These are phyloP conservation scores for Grallaria varia DNA, from an alignment of 2,113 vertebrate species.

Conservation along the genomic window DNA sequence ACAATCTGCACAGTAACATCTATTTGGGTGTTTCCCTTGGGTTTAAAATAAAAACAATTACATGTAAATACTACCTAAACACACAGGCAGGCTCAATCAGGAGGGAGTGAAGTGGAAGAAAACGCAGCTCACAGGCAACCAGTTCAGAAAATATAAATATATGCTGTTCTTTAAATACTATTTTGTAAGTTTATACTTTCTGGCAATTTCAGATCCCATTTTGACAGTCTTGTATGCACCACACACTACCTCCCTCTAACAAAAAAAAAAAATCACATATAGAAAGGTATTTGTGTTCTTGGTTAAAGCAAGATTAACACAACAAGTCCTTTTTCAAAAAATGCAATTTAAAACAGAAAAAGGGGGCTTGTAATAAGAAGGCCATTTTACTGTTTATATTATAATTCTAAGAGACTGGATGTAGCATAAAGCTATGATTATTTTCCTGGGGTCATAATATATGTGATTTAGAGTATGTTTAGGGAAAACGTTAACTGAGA, in stretches of 20 bases:
- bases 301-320: not conserved
- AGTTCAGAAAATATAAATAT: not conserved
- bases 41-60: not conserved
- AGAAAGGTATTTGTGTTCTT: not conserved
- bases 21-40: not conserved
- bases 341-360: not conserved
- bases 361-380: not conserved
- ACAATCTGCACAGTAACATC: not conserved
- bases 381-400: constrained; percentile 23
- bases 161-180: not conserved
- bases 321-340: not conserved
- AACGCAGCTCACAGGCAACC: not conserved
- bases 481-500: not conserved
- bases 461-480: not conserved
- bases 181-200: not conserved
- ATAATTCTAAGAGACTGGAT: constrained; percentile 13
- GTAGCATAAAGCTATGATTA: constrained; percentile 35
- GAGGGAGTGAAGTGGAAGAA: not conserved
- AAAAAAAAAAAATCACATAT: not conserved
- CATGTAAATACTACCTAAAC: not conserved
- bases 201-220: not conserved
- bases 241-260: not conserved
- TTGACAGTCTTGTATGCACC: not conserved
- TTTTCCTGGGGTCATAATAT: constrained; percentile 3
- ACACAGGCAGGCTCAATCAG: not conserved